Evolutionary conservation across 92 coral and sea anemone genomes (phyloP).

Genomic region (Zoanthus sansibaricus): DNA sequence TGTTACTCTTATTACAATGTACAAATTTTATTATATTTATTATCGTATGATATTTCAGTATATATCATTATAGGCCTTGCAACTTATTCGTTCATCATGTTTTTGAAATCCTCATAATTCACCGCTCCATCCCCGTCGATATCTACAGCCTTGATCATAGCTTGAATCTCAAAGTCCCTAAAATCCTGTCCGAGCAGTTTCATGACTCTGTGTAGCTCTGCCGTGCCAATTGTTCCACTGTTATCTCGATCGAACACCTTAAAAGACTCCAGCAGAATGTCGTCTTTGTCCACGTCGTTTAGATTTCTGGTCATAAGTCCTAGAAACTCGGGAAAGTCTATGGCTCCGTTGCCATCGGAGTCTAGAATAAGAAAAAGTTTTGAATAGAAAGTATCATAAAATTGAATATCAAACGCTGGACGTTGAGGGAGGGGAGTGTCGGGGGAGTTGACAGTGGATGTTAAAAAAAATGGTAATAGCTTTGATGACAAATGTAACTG

Average conservation of each 20-base stretch:
- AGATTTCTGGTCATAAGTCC: constrained; percentile 85
- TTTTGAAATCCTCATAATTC: constrained; percentile 84
- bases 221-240: constrained; percentile 81
- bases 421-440: neutral
- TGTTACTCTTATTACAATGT: too few species aligned
- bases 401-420: too few species aligned
- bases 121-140: constrained; percentile 90
- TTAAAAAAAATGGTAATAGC: neutral
- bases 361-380: constrained; percentile 49
- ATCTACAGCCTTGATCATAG: constrained; percentile 90
- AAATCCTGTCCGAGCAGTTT: constrained; percentile 90
- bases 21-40: too few species aligned
- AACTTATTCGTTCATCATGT: constrained; percentile 82
- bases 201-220: constrained; percentile 84
- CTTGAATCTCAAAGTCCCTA: constrained; percentile 86
- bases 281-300: constrained; percentile 90
- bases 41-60: neutral
- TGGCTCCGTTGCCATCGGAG: constrained; percentile 97
- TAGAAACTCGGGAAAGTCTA: constrained; percentile 95
- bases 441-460: neutral
- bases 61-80: neutral
- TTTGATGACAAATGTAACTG: too few species aligned
- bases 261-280: constrained; percentile 85
- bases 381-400: too few species aligned
- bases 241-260: constrained; percentile 91